phyloP scores from a whole-genome alignment of 1,140 invertebrate species.

The Pseudomyrmex sp. region DNA sequence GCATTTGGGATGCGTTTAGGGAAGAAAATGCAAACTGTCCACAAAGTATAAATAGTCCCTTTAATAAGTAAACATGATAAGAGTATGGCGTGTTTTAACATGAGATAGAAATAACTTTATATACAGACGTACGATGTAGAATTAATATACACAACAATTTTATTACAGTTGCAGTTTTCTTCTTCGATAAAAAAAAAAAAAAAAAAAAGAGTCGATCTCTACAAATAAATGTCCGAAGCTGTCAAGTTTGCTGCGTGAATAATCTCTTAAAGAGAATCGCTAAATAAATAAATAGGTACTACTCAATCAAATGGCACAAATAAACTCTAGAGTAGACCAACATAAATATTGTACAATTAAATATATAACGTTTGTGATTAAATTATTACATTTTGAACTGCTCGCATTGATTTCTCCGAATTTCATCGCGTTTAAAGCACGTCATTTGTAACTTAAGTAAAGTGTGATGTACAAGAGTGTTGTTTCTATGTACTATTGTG shows the following conservation, averaged over 20 bases:
- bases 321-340: slow-evolving; percentile 35
- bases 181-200: neutral
- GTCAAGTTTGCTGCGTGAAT: neutral
- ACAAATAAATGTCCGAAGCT: neutral
- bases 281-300: slow-evolving; percentile 68
- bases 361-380: slow-evolving; percentile 39
- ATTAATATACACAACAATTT: slow-evolving; percentile 74
- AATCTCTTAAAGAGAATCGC: slow-evolving; percentile 24
- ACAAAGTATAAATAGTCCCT: slow-evolving; percentile 68
- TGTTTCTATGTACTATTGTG: slow-evolving; percentile 23
- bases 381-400: slow-evolving; percentile 40
- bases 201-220: neutral
- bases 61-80: slow-evolving; percentile 76
- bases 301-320: slow-evolving; percentile 63
- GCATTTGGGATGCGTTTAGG: neutral
- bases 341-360: slow-evolving; percentile 53
- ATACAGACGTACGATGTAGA: slow-evolving; percentile 74
- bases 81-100: slow-evolving; percentile 69
- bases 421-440: no score
- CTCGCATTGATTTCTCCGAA: slow-evolving; percentile 8
- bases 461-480: slow-evolving; percentile 33
- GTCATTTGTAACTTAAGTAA: slow-evolving; percentile 51
- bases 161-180: slow-evolving; percentile 58
- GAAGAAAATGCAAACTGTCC: slow-evolving; percentile 28
- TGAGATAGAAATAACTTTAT: slow-evolving; percentile 76